Conservation (phyloP, 2,113 vertebrate genomes). For the Onychostruthus taczanowskii region DNA sequence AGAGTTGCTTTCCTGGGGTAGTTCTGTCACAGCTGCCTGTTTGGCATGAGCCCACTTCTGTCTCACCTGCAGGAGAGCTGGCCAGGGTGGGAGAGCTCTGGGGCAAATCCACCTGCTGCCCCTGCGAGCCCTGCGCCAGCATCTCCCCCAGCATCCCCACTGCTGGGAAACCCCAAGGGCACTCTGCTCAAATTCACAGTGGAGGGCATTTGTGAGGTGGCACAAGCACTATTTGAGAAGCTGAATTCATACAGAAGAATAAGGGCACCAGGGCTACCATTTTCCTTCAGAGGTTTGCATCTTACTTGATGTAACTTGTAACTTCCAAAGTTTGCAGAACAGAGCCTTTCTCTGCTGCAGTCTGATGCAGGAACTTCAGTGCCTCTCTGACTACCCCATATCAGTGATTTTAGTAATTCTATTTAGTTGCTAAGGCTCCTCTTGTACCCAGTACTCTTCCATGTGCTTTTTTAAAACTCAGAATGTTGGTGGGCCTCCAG, state of each 20-base stretch:
- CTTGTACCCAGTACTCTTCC: neutral
- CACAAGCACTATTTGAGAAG: neutral
- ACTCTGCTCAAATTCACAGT: neutral
- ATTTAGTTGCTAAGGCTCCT: neutral
- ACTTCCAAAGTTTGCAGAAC: neutral
- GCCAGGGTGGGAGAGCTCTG: neutral
- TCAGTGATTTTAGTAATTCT: neutral
- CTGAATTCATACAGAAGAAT: neutral
- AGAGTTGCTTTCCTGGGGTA: neutral
- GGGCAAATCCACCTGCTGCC: neutral
- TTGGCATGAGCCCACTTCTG: neutral
- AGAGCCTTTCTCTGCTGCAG: neutral
- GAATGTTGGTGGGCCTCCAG: neutral
- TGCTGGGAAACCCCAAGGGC: neutral
- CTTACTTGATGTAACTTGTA: neutral
- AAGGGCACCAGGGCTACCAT: neutral
- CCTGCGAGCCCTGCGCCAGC: rapidly evolving
- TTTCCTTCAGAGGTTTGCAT: neutral
- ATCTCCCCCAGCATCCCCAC: neutral
- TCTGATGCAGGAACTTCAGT: neutral
- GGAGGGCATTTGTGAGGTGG: neutral
- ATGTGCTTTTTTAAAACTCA: neutral
- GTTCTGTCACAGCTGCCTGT: neutral
- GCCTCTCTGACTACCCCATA: neutral
- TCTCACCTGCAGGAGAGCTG: neutral